A percentile compares a stretch with the other conserved stretches of the same genome.
Conservation (phyloP, 2,888 invertebrate genomes). For the Cheilosia urbana region DNA sequence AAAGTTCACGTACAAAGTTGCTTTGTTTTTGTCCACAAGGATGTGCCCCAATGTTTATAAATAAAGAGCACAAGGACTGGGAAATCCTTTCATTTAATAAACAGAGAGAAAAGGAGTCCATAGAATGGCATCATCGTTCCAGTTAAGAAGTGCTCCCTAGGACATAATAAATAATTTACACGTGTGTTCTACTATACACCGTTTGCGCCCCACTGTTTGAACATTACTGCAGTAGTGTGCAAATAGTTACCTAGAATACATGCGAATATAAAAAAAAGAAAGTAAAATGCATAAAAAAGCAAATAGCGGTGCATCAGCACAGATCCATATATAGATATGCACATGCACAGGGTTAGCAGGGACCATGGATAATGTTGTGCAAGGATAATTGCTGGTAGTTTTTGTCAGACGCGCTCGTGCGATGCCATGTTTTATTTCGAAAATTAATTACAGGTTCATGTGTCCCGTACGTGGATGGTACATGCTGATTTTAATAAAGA, state of each 20-base stretch:
- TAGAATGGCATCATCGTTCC: constrained; percentile 52
- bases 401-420: constrained; percentile 25
- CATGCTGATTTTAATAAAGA: background rate
- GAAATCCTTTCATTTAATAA: constrained; percentile 43
- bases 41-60: constrained; percentile 42
- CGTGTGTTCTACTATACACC: constrained; percentile 28
- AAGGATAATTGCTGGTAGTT: constrained; percentile 61
- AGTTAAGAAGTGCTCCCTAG: constrained; percentile 68
- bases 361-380: constrained; percentile 39
- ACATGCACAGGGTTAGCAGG: constrained; percentile 38
- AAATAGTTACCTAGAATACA: constrained; percentile 52
- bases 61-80: constrained; percentile 48
- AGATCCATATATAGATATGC: constrained; percentile 8
- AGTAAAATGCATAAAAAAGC: constrained; percentile 5
- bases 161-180: constrained; percentile 67
- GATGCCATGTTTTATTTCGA: constrained; percentile 38
- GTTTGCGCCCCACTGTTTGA: constrained; percentile 18
- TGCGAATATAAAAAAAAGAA: constrained; percentile 21
- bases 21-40: constrained; percentile 40
- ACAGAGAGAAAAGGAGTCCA: constrained; percentile 10
- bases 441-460: constrained; percentile 51
- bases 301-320: constrained; percentile 20
- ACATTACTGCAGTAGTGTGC: constrained; percentile 63
- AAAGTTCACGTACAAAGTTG: constrained; percentile 33
- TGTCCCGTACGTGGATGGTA: background rate